Evolutionary conservation across 1,140 invertebrate species (phyloP).

Genomic region (Nixonia krombeini): DNA sequence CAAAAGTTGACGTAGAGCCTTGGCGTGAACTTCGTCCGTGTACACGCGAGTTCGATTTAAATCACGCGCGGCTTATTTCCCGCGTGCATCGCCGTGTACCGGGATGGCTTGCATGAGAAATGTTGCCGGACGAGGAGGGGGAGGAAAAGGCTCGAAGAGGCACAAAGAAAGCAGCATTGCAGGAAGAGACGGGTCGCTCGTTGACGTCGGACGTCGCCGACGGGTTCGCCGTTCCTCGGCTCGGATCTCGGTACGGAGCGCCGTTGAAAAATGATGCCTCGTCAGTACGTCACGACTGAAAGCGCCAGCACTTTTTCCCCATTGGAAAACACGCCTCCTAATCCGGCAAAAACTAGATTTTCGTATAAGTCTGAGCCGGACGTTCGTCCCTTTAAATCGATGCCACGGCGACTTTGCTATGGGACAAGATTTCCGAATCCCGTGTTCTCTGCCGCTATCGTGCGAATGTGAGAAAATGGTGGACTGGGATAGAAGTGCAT

Average conservation of each 20-base stretch:
- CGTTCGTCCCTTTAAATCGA: constrained; percentile 15
- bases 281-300: constrained; percentile 56
- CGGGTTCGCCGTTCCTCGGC: constrained; percentile 50
- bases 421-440: constrained; percentile 17
- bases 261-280: constrained; percentile 67
- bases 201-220: constrained; percentile 63
- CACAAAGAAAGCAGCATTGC: constrained; percentile 41
- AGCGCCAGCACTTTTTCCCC: constrained; percentile 51
- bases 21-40: constrained; percentile 17
- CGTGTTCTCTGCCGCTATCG: too few relatives aligned
- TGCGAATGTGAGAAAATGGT: too few relatives aligned
- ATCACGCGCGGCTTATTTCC: constrained; percentile 22
- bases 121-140: constrained; percentile 11
- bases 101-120: constrained; percentile 47
- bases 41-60: constrained; percentile 11
- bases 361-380: constrained; percentile 28
- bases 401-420: constrained; percentile 9
- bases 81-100: constrained; percentile 10
- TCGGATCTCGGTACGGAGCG: constrained; percentile 46
- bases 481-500: too few relatives aligned
- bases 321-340: constrained; percentile 44
- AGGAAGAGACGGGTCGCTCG: constrained; percentile 46
- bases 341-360: constrained; percentile 38
- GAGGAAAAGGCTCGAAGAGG: constrained; percentile 19
- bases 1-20: constrained; percentile 7